Percentiles rank a stretch among this genome's conserved stretches.
These are phyloP conservation scores for Pristiophorus japonicus DNA, from an alignment of 2,113 vertebrate genomes.

Conservation along the genomic window DNA sequence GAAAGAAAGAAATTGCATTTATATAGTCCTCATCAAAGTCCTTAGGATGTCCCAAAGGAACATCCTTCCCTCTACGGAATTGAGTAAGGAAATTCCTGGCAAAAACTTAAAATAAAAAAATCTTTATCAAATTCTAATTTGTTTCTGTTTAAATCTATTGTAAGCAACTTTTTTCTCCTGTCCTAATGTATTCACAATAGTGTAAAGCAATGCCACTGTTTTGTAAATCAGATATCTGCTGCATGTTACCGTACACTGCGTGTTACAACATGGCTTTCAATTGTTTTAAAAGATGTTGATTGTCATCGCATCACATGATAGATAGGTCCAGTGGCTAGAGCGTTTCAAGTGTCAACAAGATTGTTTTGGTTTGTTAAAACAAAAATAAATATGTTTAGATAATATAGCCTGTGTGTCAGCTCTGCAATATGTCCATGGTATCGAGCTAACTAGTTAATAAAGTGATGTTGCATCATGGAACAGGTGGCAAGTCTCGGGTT, in stretches of 20 bases:
- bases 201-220: background rate
- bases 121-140: background rate
- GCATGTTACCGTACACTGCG: background rate
- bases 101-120: background rate
- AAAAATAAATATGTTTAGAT: slow-evolving; percentile 23
- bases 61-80: background rate
- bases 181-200: background rate
- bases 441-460: background rate
- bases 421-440: background rate
- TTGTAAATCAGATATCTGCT: background rate
- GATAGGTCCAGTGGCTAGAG: background rate
- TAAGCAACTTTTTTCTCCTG: background rate
- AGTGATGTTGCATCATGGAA: background rate
- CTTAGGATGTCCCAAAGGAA: background rate
- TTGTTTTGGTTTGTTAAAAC: slow-evolving; percentile 10
- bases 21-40: background rate
- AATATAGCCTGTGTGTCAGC: background rate
- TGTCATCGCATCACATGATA: slow-evolving; percentile 23
- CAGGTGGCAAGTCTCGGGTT: background rate
- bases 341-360: background rate
- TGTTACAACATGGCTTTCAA: background rate
- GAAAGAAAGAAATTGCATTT: background rate
- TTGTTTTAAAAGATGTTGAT: slow-evolving; percentile 5
- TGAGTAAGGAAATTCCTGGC: background rate
- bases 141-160: background rate